Percentiles rank a stretch among this genome's conserved stretches.
Conservation (phyloP, 2,797 vertebrate species). For the Falco naumanni region DNA sequence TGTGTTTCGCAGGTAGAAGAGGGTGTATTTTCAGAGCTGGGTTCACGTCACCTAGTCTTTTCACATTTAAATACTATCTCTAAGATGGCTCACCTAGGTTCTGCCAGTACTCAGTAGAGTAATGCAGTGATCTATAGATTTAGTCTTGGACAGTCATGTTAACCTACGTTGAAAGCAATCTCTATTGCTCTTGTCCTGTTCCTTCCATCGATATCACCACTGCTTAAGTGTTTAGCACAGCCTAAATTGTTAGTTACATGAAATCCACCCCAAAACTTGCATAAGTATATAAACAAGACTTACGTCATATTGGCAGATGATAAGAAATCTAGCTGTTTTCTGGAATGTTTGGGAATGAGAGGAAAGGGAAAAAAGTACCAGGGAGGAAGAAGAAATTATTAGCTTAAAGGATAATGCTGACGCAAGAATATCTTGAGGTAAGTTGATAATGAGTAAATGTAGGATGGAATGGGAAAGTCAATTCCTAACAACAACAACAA, state of each 20-base stretch:
- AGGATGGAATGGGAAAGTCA: background rate
- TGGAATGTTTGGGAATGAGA: background rate
- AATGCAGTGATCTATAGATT: background rate
- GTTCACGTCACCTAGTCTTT: background rate
- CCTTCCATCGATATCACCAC: background rate
- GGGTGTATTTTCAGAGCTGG: background rate
- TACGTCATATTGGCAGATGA: background rate
- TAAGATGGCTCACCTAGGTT: background rate
- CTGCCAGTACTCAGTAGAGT: background rate
- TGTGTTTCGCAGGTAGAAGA: background rate
- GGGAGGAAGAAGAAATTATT: background rate
- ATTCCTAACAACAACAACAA: background rate
- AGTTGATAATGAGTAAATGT: background rate
- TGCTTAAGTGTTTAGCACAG: background rate
- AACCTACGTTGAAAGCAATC: background rate
- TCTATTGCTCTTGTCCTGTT: background rate
- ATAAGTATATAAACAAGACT: background rate
- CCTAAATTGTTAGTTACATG: background rate
- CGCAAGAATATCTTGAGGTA: background rate
- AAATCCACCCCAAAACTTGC: background rate
- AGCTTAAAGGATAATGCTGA: background rate
- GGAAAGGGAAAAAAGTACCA: background rate
- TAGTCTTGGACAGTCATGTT: background rate
- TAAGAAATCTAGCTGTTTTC: background rate
- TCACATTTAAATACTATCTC: background rate